Base-by-base conservation (phyloP, 2,888 invertebrate genomes). In the Cephus pygmeus region DNA sequence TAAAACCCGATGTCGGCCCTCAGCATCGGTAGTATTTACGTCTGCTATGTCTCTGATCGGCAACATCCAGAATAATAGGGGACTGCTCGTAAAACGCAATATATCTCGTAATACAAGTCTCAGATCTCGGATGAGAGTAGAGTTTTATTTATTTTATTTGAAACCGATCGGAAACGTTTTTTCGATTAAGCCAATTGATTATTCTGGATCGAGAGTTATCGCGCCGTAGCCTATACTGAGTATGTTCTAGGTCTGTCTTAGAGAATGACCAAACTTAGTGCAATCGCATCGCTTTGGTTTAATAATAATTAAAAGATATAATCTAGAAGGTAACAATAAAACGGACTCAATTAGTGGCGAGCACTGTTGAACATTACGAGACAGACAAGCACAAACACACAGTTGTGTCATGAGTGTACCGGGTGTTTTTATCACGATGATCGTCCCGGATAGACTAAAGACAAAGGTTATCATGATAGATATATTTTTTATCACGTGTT, bases 231-330 rank as follows among this genome's bases (percentile, higher is more conserved):
- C 91, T 90, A 88, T 89, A 90, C 90, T 91, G 90, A 88, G 90
- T 91, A 89, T 91, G 91, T 91, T 88, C 90, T 91, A 88, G 89
- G 91, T 91, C 90, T 91, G 91, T 91, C 91, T 91, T 90, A 85
- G 82, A 87, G 84, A 87, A 76, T 69, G 76, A 56, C 33, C 30
- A 69, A 33, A 80, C 79, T 79, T 79, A 79, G 83, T 83, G 83
- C 83, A 79, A 78, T 82, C 77, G 74, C 77, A 77, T 80, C 69
- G 76, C 79, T 73, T 79, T 73, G 71, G 74, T 76, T 78, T 76
- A 71, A 36, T 73, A 6, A 40, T 6, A 40, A 6, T 40, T 40
- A 77, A 79, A 78, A 73, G 1, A 56, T 75, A 31, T 35, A 69
- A 75, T 73, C 74, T 69, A 69, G 34, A 75, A 35, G 12, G 36